phyloP scores from a whole-genome alignment of 2,113 vertebrate species.

The Gallinago paraguaiae region DNA sequence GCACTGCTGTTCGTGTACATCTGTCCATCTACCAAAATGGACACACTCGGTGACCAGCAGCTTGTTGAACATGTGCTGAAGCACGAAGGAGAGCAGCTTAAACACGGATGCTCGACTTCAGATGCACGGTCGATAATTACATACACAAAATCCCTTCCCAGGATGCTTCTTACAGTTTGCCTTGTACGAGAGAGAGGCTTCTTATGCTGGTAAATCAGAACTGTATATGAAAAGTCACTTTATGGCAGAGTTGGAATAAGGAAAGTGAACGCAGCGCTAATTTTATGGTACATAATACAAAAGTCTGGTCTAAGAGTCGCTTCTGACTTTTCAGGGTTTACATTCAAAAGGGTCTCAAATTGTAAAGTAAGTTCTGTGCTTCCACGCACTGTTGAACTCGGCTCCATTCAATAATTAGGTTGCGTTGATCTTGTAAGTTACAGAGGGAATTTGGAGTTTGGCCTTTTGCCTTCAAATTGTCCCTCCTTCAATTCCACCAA shows the following conservation, averaged over 20 bases:
- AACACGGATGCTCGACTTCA: not conserved
- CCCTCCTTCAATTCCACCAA: not conserved
- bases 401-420: not conserved
- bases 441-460: not conserved
- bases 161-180: conserved; percentile 11
- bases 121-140: not conserved
- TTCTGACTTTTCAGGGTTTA: conserved; percentile 3
- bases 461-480: not conserved
- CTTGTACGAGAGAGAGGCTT: not conserved
- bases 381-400: not conserved
- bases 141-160: not conserved
- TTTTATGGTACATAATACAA: not conserved
- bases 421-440: not conserved
- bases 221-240: not conserved
- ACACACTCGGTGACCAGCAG: not conserved
- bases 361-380: not conserved
- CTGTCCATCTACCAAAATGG: conserved; percentile 48
- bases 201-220: not conserved
- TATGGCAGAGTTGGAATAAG: not conserved
- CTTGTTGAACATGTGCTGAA: not conserved
- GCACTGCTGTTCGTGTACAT: conserved; percentile 30
- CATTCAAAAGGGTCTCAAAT: not conserved
- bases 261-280: not conserved
- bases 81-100: not conserved
- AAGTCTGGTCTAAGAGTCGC: not conserved